These are phyloP conservation scores for Urosaurus nigricauda DNA, from an alignment of 2,797 vertebrate genomes.

Conservation along the genomic window DNA sequence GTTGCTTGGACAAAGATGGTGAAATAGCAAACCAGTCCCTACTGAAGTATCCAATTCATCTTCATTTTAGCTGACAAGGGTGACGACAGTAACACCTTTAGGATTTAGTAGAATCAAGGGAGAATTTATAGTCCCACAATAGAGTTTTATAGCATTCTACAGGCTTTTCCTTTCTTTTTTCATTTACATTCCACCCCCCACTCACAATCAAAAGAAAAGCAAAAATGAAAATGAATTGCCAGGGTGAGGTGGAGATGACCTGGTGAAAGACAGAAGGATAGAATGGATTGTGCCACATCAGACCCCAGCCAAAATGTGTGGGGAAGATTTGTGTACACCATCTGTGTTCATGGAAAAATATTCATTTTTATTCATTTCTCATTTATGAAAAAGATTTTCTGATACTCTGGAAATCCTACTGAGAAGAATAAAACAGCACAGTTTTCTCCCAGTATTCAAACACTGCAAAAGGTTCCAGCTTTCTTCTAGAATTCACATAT, in stretches of 20 bases:
- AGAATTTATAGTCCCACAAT: not conserved
- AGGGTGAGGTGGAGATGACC: not conserved
- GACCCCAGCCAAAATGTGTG: too few species aligned
- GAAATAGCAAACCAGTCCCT: constrained; percentile 3
- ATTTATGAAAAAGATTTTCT: too few species aligned
- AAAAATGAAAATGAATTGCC: not conserved
- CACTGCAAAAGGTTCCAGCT: too few species aligned
- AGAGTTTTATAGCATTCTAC: constrained; percentile 47
- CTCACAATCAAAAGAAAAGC: not conserved
- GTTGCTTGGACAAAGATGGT: not conserved
- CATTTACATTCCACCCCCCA: not conserved
- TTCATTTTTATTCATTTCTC: too few species aligned
- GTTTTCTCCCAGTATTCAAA: too few species aligned
- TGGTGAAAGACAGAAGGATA: not conserved
- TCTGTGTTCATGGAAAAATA: too few species aligned
- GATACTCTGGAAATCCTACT: too few species aligned
- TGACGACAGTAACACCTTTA: constrained; percentile 14
- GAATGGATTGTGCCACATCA: too few species aligned
- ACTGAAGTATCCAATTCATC: not conserved
- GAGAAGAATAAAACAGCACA: too few species aligned
- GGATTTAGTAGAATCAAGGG: constrained; percentile 29
- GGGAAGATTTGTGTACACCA: not conserved
- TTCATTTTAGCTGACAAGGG: constrained; percentile 7
- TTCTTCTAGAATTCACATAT: too few species aligned
- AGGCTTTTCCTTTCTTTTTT: not conserved